Conservation (phyloP, 2,113 vertebrate genomes). For the Vombatus ursinus region DNA sequence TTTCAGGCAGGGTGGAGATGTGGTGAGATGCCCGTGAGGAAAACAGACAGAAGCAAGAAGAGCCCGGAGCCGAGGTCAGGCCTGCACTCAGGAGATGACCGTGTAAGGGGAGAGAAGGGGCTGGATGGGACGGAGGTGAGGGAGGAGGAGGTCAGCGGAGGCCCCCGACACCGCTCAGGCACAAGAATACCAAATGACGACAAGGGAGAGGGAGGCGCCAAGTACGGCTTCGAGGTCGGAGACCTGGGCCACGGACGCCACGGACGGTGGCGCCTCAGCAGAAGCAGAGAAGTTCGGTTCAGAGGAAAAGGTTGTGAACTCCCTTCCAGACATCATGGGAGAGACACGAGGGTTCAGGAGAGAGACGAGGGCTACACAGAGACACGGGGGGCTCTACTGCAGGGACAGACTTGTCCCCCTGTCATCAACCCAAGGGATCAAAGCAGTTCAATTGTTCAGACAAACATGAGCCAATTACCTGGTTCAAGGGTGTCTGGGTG, state of each 20-base stretch:
- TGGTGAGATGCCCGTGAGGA: background rate
- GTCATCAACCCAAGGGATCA: background rate
- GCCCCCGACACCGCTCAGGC: background rate
- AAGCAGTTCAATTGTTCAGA: background rate
- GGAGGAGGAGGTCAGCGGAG: background rate
- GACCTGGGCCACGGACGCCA: background rate
- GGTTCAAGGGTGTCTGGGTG: constrained; percentile 81
- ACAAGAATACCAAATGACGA: background rate
- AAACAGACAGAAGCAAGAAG: background rate
- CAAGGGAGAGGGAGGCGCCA: background rate
- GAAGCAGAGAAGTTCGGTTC: background rate
- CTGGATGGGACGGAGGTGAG: background rate
- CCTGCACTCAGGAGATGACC: background rate
- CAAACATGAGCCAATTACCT: constrained; percentile 82
- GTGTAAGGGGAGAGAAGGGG: background rate
- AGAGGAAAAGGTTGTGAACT: background rate
- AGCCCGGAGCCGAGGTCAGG: no score
- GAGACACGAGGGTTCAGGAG: background rate
- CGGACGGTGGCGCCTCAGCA: background rate
- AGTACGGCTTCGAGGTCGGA: no score
- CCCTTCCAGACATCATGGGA: background rate
- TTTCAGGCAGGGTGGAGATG: no score
- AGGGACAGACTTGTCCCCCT: background rate
- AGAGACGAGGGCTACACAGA: background rate
- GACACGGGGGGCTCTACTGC: background rate